These are phyloP conservation scores for Iguana delicatissima DNA, from an alignment of 2,797 vertebrate species.

Conservation along the genomic window DNA sequence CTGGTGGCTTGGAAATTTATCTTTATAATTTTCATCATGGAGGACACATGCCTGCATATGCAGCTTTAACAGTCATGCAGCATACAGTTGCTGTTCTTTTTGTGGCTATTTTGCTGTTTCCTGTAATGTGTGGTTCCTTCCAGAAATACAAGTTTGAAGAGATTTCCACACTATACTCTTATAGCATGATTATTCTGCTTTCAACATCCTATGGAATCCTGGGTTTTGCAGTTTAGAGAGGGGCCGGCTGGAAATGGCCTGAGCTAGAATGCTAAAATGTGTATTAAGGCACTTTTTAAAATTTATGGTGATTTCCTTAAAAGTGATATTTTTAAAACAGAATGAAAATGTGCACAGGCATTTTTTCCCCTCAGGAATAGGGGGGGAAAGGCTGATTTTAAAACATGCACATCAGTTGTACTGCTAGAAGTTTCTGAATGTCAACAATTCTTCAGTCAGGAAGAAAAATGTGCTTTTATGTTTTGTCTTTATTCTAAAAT, in stretches of 20 bases:
- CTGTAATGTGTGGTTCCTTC: background rate
- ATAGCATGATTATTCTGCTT: no score
- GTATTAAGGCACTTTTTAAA: constrained; percentile 3
- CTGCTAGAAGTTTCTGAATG: background rate
- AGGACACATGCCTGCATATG: background rate
- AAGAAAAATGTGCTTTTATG: background rate
- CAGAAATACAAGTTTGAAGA: background rate
- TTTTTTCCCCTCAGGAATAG: background rate
- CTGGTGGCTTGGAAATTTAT: constrained; percentile 26
- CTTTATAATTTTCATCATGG: constrained; percentile 42
- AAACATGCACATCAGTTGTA: constrained; percentile 19
- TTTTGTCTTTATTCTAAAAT: background rate
- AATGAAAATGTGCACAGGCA: background rate
- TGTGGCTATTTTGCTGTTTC: constrained; percentile 17
- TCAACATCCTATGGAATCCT: no score
- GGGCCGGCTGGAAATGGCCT: no score
- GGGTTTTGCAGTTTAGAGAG: no score
- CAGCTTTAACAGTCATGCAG: background rate
- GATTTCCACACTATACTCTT: no score
- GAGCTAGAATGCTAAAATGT: constrained; percentile 16
- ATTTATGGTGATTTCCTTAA: background rate
- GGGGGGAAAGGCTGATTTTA: constrained; percentile 16
- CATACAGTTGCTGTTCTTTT: constrained; percentile 42
- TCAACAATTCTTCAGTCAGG: constrained; percentile 1
- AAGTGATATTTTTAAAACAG: background rate